Base-by-base conservation (phyloP, 2,113 vertebrate genomes). In the Harpagus bidentatus region DNA sequence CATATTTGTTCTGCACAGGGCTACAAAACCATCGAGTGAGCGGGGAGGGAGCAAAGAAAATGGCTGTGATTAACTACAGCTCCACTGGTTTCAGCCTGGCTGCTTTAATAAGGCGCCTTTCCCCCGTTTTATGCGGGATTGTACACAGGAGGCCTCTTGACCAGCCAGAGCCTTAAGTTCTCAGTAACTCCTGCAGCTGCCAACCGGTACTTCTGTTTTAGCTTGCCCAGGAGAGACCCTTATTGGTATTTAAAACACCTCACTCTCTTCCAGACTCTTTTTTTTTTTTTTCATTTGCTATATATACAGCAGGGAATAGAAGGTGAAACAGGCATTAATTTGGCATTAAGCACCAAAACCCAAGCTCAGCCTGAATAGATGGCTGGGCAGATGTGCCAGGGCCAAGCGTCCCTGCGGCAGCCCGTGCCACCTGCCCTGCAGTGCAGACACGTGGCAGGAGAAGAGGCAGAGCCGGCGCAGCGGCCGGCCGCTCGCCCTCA, bases 81-180 rank as follows among this genome's bases (percentile, higher is more conserved):
- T 89, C 78, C n/a, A 14, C 70, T 40, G 84, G 56, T 66, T 86
- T 65, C 38, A 74, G 72, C 55, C 52, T 0, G 13, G 34, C 43
- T 52, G 65, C 79, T 88, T 78, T 86, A 93, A 66, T 79, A 79
- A 93, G 74, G 40, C 0, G 13, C 67, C 79, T 90, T 82, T 81
- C 58, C 90, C 47, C 1, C 1, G 21, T 43, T 92, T 77, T 55
- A 18, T 47, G 56, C 63, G 48, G 61, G 71, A 73, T 76, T 72
- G 50, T n/a, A 72, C 87, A 87, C 71, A 90, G 87, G 58, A 93
- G 93, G 71, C 92, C 88, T 88, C 92, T 81, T 95, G 85, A 81
- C 74, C 71, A 92, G 79, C 65, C 45, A 3, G 53, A 95, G 65
- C 59, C 45, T 86, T 50, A 83, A 73, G 88, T 74, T 93, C 43